Base-by-base conservation (phyloP, 2,888 invertebrate genomes). In the Augiades crinisus region DNA sequence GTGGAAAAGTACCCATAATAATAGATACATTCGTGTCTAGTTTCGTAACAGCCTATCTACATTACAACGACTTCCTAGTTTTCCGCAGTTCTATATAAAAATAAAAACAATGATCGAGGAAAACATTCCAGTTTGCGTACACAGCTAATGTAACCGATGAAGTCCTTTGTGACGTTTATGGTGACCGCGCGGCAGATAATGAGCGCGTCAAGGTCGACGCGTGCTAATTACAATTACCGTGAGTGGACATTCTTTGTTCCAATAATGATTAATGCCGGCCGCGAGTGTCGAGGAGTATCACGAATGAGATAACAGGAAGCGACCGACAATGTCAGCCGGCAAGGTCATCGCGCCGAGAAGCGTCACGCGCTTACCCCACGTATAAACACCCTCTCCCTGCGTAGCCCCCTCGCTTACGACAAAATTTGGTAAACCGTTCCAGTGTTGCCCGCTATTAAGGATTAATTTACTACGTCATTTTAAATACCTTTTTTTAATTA, bases 241-340 rank as follows among this genome's bases (percentile, higher is more conserved):
- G 84, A 87, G 87, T 88, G 88, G 86, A 85, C 87, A 87, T 82
- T 88, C 88, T 89, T 89, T 89, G 88, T 88, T 89, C 79, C 83
- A 84, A 81, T 86, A 86, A 78, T 85, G 85, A 88, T 84, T 81
- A 88, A 86, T 81, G 81, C 83, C 75, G 75, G 73, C 68, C 78
- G 83, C 78, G 74, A 80, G 75, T 72, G 78, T 70, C 78, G 80
- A 76, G 74, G 76, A 82, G 75, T 79, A 81, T 81, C 78, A 77
- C 75, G 74, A 76, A 75, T 78, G 83, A 85, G 88, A 87, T 85
- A 87, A 83, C 86, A 88, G 88, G 87, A 88, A 88, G 80, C 82
- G 81, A 77, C 80, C 81, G 74, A 72, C 76, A 87, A 86, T 86
- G 86, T 84, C 85, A 81, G 62, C 61, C 60, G 60, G 63, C 85